phyloP scores from a whole-genome alignment of 2,113 vertebrate genomes.

The Vidua macroura region DNA sequence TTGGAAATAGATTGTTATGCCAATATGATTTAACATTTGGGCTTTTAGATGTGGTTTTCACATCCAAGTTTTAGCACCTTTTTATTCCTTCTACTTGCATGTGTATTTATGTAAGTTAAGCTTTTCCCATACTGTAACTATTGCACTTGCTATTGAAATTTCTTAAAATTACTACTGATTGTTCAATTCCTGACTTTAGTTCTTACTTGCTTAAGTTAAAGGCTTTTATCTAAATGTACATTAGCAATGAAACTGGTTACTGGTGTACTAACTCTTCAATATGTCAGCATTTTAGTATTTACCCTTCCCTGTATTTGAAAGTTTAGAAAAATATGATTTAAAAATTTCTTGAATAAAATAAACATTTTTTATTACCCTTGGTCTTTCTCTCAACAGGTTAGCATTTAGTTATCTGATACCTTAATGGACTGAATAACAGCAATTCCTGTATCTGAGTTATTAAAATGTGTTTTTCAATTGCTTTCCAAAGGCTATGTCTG shows the following conservation, averaged over 20 bases:
- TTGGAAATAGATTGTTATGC: not conserved
- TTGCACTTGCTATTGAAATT: not conserved
- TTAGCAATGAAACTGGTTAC: not conserved
- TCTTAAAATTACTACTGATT: not conserved
- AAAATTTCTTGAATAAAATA: not conserved
- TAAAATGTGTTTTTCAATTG: conserved; percentile 51
- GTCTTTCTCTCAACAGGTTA: not conserved
- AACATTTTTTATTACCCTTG: not conserved
- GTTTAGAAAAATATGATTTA: not conserved
- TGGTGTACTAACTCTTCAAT: not conserved
- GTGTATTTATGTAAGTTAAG: not conserved
- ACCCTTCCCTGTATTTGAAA: not conserved
- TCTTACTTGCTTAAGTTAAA: not conserved
- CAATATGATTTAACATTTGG: not conserved
- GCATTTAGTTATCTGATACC: not conserved
- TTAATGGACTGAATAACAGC: not conserved
- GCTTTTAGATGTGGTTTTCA: not conserved
- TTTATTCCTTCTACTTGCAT: not conserved
- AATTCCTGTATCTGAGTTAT: not conserved
- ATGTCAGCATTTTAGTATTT: not conserved
- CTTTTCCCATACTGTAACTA: not conserved
- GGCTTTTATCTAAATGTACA: not conserved
- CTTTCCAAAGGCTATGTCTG: conserved; percentile 92
- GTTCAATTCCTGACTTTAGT: not conserved
- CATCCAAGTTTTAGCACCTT: not conserved